phyloP scores from a whole-genome alignment of 2,888 invertebrate species.

The Limnephilus auricula region DNA sequence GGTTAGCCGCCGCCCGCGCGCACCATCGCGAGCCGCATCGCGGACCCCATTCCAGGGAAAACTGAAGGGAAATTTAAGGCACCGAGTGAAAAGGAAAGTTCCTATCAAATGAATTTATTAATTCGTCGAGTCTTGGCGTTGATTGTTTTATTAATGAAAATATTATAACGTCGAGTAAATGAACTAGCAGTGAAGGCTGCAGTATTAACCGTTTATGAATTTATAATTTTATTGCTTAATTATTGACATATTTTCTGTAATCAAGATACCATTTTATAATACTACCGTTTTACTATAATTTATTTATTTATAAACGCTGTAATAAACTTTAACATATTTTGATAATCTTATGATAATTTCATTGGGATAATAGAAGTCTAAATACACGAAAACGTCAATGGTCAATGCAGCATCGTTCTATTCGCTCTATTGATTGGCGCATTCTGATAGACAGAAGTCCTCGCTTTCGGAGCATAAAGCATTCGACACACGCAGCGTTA shows the following conservation, averaged over 20 bases:
- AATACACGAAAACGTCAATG: too few species aligned
- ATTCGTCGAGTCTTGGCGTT: background rate
- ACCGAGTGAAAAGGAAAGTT: background rate
- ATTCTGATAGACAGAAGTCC: too few species aligned
- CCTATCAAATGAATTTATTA: background rate
- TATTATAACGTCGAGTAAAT: background rate
- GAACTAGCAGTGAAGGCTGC: background rate
- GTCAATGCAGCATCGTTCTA: too few species aligned
- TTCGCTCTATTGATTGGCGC: too few species aligned
- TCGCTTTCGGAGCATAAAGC: too few species aligned
- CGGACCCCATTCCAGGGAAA: constrained; percentile 14
- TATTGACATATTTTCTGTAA: background rate
- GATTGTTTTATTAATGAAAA: background rate
- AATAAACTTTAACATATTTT: too few species aligned
- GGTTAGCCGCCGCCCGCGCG: constrained; percentile 53
- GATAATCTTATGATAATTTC: too few species aligned
- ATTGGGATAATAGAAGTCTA: too few species aligned
- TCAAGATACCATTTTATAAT: background rate
- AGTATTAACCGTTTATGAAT: background rate
- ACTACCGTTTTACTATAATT: background rate
- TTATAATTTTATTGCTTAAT: background rate
- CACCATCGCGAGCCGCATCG: constrained; percentile 29
- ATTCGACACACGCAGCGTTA: too few species aligned
- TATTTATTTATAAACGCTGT: background rate
- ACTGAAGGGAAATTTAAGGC: constrained; percentile 32